Conservation (phyloP, 2,888 invertebrate species). For the Spisula solida region DNA sequence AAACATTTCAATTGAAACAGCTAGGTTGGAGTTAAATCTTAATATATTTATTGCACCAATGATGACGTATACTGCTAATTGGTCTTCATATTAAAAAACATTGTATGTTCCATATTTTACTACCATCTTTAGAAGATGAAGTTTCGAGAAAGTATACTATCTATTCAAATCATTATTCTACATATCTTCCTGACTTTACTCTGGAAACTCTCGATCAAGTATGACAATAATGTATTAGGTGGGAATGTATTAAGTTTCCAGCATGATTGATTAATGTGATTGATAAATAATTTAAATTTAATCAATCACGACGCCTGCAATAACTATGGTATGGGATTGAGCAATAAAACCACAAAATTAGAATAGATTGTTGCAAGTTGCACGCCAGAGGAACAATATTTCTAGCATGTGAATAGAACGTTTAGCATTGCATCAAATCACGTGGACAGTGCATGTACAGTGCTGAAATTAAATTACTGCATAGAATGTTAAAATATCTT, state of each 20-base stretch:
- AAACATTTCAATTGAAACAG: no score
- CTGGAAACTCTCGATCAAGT: neutral
- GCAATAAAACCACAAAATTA: neutral
- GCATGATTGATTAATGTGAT: neutral
- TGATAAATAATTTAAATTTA: slow-evolving; percentile 21
- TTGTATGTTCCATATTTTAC: no score
- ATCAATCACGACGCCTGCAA: slow-evolving; percentile 6
- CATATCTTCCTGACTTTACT: neutral
- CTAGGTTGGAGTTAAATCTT: no score
- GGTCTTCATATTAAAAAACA: no score
- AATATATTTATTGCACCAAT: no score
- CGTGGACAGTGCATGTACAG: neutral
- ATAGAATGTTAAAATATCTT: no score
- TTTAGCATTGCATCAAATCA: neutral
- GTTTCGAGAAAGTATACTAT: no score
- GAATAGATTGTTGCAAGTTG: neutral
- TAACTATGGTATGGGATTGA: neutral
- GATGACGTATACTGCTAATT: no score
- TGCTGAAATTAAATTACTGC: neutral
- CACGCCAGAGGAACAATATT: neutral
- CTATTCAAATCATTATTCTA: neutral
- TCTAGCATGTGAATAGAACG: neutral
- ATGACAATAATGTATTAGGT: neutral
- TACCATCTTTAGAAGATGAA: no score
- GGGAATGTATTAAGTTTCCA: neutral